Evolutionary conservation across 2,797 vertebrate species (phyloP).

Genomic region (Falco berigora): DNA sequence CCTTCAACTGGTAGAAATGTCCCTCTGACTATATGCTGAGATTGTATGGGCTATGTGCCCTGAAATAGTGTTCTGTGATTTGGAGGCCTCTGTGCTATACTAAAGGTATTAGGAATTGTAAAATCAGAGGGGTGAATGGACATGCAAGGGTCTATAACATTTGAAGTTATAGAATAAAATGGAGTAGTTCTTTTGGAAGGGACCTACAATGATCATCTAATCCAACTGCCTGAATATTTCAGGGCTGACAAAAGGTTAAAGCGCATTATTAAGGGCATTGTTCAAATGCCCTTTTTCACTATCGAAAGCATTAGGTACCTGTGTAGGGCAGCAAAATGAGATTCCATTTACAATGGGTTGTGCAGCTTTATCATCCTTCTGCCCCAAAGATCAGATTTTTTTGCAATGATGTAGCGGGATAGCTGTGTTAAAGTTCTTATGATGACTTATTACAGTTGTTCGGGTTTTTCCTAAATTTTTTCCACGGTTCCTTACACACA

Average conservation of each 20-base stretch:
- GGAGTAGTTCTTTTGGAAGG: not conserved
- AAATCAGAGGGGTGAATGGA: not conserved
- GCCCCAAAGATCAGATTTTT: not conserved
- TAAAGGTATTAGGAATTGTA: not conserved
- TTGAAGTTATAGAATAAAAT: not conserved
- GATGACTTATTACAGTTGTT: not conserved
- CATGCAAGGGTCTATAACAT: not conserved
- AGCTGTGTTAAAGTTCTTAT: not conserved
- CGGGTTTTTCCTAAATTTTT: not conserved
- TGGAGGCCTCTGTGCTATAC: not conserved
- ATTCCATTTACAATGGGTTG: not conserved
- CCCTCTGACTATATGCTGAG: not conserved
- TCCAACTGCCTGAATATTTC: not conserved
- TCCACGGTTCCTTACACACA: not conserved
- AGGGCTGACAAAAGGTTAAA: not conserved
- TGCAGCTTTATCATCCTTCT: not conserved
- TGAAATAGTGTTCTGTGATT: not conserved
- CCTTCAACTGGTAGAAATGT: not conserved
- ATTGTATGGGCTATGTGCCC: not conserved
- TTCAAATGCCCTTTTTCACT: not conserved
- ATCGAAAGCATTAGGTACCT: not conserved
- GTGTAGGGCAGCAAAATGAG: not conserved
- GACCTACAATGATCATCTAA: not conserved
- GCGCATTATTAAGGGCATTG: not conserved
- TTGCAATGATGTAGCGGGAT: not conserved